phyloP scores from a whole-genome alignment of 2,888 invertebrate species.

The Athalia cordata region DNA sequence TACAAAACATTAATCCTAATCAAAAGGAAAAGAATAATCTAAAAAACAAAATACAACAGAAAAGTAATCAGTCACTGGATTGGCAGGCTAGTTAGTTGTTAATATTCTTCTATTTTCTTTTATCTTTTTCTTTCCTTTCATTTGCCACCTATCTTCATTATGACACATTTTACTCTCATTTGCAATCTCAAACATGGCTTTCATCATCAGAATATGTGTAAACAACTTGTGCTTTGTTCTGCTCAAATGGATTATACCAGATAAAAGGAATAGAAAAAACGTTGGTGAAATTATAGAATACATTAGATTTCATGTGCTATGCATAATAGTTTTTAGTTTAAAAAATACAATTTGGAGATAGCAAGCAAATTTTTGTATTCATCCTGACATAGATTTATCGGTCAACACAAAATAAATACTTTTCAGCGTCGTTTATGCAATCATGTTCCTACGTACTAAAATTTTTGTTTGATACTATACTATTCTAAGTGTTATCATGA shows the following conservation, averaged over 20 bases:
- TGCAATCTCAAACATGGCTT: no score
- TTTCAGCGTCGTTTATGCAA: no score
- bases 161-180: not conserved
- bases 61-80: not conserved
- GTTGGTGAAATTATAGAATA: not conserved
- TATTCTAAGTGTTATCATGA: no score
- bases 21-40: no score
- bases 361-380: no score
- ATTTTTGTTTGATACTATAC: no score
- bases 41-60: not conserved
- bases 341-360: no score
- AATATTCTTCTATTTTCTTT: not conserved
- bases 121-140: not conserved
- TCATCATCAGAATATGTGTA: no score
- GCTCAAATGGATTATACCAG: not conserved
- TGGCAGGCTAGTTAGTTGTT: conserved; percentile 33
- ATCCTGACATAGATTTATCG: no score
- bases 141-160: not conserved
- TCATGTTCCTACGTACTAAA: no score
- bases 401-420: no score
- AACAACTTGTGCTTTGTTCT: not conserved
- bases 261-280: not conserved
- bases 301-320: not conserved
- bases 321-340: no score
- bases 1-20: conserved; percentile 60